A percentile compares a stretch with the other conserved stretches of the same genome.
These are phyloP conservation scores for Phoxinus phoxinus DNA, from an alignment of 2,113 vertebrate species.

Conservation along the genomic window DNA sequence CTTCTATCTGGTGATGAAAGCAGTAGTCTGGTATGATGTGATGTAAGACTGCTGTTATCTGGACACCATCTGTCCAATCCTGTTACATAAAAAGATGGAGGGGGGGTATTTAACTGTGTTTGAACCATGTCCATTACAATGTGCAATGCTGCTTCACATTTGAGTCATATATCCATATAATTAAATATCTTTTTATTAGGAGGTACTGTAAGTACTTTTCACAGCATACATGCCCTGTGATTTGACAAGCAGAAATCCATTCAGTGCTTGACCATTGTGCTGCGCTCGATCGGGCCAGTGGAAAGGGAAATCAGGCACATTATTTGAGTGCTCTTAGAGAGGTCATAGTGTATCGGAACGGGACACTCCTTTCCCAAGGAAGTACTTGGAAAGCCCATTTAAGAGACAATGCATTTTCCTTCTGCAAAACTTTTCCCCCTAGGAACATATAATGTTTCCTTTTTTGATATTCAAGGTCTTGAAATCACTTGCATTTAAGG, in stretches of 20 bases:
- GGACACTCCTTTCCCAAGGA: slow-evolving; percentile 76
- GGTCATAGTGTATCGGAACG: slow-evolving; percentile 65
- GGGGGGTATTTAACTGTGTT: slow-evolving; percentile 60
- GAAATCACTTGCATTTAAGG: slow-evolving; percentile 48
- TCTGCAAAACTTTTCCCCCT: slow-evolving; percentile 59
- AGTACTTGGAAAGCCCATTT: slow-evolving; percentile 73
- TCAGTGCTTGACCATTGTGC: not conserved
- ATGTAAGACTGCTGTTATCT: slow-evolving; percentile 67
- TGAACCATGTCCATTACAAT: not conserved
- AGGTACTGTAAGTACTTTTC: not conserved
- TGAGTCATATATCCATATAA: not conserved
- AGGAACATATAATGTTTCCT: slow-evolving; percentile 68
- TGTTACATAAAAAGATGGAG: slow-evolving; percentile 70
- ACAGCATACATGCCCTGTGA: not conserved
- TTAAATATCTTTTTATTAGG: slow-evolving; percentile 21
- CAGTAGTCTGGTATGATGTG: slow-evolving; percentile 54
- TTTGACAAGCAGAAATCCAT: not conserved
- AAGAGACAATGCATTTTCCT: slow-evolving; percentile 70
- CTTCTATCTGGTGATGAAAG: slow-evolving; percentile 20
- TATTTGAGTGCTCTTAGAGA: slow-evolving; percentile 59
- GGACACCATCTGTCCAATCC: slow-evolving; percentile 73
- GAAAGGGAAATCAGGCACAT: slow-evolving; percentile 57
- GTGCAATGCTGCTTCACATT: not conserved
- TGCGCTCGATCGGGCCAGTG: not conserved
- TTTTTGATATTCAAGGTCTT: slow-evolving; percentile 45